Conservation (phyloP, 2,888 invertebrate genomes). For the Xanthia icteritia region DNA sequence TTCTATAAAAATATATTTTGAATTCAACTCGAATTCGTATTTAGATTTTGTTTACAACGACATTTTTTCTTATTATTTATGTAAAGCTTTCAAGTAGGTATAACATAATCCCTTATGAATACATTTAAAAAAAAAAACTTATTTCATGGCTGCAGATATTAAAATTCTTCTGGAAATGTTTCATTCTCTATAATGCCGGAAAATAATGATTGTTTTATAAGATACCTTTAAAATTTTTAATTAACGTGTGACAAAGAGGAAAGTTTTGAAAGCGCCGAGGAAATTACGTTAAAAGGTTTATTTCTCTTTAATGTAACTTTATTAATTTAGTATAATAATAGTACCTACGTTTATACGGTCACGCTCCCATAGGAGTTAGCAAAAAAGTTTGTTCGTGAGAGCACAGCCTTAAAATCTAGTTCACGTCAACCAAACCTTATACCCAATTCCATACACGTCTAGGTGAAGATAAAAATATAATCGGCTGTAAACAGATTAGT, state of each 20-base stretch:
- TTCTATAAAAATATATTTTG: constrained; percentile 14
- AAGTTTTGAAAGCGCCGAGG: not conserved
- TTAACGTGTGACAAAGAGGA: constrained; percentile 12
- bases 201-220: constrained; percentile 18
- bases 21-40: not conserved
- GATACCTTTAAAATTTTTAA: constrained; percentile 32
- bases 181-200: not conserved
- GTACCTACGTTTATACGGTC: not conserved
- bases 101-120: constrained; percentile 8
- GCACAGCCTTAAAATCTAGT: not conserved
- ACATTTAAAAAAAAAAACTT: constrained; percentile 22
- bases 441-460: not conserved
- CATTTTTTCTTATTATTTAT: constrained; percentile 16
- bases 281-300: constrained; percentile 9
- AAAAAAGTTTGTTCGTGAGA: not conserved
- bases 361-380: not conserved
- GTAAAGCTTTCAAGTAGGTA: constrained; percentile 3
- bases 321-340: not conserved
- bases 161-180: constrained; percentile 9
- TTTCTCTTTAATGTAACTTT: not conserved
- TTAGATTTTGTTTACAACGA: not conserved
- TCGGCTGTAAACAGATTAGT: not conserved
- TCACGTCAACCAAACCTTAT: not conserved
- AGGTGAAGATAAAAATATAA: not conserved
- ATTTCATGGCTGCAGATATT: constrained; percentile 1